Evolutionary conservation across 2,888 invertebrate species (phyloP).

Genomic region (Entomobrya proxima): DNA sequence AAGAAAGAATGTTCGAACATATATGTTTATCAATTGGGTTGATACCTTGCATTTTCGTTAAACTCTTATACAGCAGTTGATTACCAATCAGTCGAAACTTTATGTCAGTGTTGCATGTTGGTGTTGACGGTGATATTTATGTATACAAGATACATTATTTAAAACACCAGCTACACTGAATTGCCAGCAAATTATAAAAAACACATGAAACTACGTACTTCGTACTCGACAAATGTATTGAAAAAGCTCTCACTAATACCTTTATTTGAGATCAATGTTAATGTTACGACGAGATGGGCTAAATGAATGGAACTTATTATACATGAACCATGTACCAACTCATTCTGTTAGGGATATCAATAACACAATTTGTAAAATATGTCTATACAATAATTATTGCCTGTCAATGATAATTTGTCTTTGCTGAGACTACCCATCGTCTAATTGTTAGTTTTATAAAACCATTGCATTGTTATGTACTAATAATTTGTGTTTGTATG

Average conservation of each 20-base stretch:
- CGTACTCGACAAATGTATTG: too few relatives aligned
- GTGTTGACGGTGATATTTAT: conserved; percentile 35
- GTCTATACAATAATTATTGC: background rate
- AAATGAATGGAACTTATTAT: background rate
- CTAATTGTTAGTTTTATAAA: background rate
- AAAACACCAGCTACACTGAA: background rate
- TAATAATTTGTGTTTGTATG: background rate
- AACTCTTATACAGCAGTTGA: background rate
- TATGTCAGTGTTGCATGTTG: background rate
- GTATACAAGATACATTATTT: conserved; percentile 30
- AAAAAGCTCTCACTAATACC: too few relatives aligned
- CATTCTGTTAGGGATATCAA: background rate
- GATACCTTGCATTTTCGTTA: background rate
- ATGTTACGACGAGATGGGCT: too few relatives aligned
- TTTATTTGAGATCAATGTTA: too few relatives aligned
- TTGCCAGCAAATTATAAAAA: background rate
- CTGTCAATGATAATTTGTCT: background rate
- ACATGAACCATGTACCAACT: conserved; percentile 9
- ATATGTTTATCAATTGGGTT: background rate
- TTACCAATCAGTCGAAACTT: background rate
- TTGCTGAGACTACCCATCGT: conserved; percentile 6
- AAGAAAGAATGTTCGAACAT: background rate
- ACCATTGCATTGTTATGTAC: background rate
- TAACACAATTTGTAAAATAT: background rate
- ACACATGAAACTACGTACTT: too few relatives aligned